Evolutionary conservation across 2,113 vertebrate species (phyloP).

Genomic region (Dicerorhinus sumatrensis): DNA sequence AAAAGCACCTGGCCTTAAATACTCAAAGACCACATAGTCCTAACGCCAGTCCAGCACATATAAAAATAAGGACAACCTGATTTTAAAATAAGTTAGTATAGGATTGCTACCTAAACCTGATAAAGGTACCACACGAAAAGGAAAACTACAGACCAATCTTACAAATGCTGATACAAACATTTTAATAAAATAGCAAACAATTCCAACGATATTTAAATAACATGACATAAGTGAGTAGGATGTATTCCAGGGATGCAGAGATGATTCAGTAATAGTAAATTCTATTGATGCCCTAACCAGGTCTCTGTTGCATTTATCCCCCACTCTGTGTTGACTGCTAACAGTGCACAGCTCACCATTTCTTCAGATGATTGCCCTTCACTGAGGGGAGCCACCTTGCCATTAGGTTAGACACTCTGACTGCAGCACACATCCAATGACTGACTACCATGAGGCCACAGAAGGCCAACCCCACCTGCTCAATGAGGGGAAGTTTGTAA

Average conservation of each 20-base stretch:
- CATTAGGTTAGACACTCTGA: not conserved
- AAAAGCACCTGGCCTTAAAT: not conserved
- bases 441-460: not conserved
- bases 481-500: not conserved
- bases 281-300: too few relatives aligned
- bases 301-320: too few relatives aligned
- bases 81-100: not conserved
- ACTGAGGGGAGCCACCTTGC: not conserved
- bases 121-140: not conserved
- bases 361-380: too few relatives aligned
- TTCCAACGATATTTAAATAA: not conserved
- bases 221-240: not conserved
- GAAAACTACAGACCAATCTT: not conserved
- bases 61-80: not conserved
- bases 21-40: not conserved
- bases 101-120: not conserved
- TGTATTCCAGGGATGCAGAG: not conserved
- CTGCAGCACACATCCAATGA: not conserved
- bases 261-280: too few relatives aligned
- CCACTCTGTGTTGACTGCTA: too few relatives aligned
- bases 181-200: not conserved
- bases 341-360: too few relatives aligned
- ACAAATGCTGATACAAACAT: not conserved
- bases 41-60: not conserved
- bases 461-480: not conserved